Evolutionary conservation across 1,140 invertebrate species (phyloP).

Genomic region (Drosophila oshimai): DNA sequence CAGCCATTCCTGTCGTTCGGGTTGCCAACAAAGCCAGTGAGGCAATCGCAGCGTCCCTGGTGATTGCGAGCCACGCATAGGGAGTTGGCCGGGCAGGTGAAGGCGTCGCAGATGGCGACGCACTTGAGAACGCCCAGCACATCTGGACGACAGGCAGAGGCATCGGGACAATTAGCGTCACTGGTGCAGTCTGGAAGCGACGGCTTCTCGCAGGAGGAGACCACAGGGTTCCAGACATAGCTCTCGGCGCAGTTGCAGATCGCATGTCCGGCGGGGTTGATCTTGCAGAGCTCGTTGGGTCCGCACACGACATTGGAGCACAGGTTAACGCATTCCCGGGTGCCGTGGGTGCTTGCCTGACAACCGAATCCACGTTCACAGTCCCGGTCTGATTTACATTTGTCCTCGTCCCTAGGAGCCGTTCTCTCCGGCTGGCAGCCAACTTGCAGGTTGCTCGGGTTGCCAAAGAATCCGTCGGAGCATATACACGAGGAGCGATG

Average conservation of each 20-base stretch:
- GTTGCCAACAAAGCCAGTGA: slow-evolving; percentile 91
- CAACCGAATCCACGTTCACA: slow-evolving; percentile 87
- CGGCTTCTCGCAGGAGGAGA: slow-evolving; percentile 91
- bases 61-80: slow-evolving; percentile 90
- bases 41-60: slow-evolving; percentile 90
- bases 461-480: slow-evolving; percentile 89
- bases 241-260: slow-evolving; percentile 90
- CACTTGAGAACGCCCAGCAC: slow-evolving; percentile 93
- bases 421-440: slow-evolving; percentile 89
- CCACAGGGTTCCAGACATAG: slow-evolving; percentile 92
- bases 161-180: slow-evolving; percentile 88
- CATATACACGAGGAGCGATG: slow-evolving; percentile 94
- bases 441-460: slow-evolving; percentile 89
- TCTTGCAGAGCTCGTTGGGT: slow-evolving; percentile 90
- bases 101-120: slow-evolving; percentile 88
- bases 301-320: slow-evolving; percentile 91
- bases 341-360: slow-evolving; percentile 84
- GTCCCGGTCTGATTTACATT: slow-evolving; percentile 88
- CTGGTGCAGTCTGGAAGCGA: slow-evolving; percentile 90
- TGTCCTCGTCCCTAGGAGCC: slow-evolving; percentile 82
- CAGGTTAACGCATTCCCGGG: slow-evolving; percentile 88
- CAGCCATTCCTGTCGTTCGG: slow-evolving; percentile 95
- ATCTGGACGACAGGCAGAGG: slow-evolving; percentile 90
- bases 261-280: slow-evolving; percentile 86
- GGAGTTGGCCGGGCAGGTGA: slow-evolving; percentile 92